Evolutionary conservation across 1,140 invertebrate genomes (phyloP).

Genomic region (Chrysomallon squamiferum): DNA sequence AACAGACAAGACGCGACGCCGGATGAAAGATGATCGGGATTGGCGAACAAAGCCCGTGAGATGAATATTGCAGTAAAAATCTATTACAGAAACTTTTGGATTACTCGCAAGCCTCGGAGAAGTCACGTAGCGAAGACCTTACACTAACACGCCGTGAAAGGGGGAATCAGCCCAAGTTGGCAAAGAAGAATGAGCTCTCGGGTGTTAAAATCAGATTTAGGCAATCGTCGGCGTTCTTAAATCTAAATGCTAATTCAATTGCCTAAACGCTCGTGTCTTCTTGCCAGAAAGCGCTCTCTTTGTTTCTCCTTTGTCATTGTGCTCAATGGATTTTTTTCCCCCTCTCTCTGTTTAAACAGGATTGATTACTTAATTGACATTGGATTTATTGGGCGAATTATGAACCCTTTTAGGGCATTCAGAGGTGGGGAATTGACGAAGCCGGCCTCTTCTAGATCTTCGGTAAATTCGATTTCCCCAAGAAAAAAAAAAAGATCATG

Average conservation of each 20-base stretch:
- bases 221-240: neutral
- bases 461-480: constrained; percentile 4
- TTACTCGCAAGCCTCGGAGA: too few species aligned
- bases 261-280: constrained; percentile 18
- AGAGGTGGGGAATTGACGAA: constrained; percentile 1
- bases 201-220: constrained; percentile 11
- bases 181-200: neutral
- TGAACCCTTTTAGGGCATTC: constrained; percentile 4
- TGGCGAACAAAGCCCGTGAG: too few species aligned
- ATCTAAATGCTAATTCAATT: constrained; percentile 25
- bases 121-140: neutral
- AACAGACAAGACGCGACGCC: too few species aligned
- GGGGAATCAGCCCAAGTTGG: neutral
- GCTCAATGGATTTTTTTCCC: neutral
- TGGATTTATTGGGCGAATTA: constrained; percentile 5
- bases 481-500: constrained; percentile 4
- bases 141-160: neutral
- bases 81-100: too few species aligned
- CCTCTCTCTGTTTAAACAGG: constrained; percentile 4
- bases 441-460: neutral
- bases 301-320: constrained; percentile 3
- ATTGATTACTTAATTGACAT: constrained; percentile 6
- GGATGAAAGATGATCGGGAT: too few species aligned
- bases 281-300: neutral
- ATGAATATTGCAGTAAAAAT: too few species aligned